A percentile compares a stretch with the other conserved stretches of the same genome.
Evolutionary conservation across 2,113 vertebrate species (phyloP).

Genomic region (Caretta caretta): DNA sequence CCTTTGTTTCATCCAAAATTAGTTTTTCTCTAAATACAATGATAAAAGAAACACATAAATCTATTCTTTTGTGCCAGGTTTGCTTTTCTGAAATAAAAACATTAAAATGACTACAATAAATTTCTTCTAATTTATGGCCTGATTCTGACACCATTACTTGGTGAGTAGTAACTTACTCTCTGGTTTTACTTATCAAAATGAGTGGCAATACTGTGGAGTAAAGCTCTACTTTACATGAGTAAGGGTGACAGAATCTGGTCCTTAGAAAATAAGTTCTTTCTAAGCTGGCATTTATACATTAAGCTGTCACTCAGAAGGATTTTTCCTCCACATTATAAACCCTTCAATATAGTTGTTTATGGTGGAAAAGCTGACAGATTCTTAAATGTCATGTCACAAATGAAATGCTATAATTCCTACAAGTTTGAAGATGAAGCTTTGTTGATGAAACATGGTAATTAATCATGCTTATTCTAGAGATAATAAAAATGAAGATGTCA

Average conservation of each 20-base stretch:
- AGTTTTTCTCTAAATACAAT: neutral
- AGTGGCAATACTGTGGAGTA: neutral
- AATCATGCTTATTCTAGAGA: neutral
- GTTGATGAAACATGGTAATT: neutral
- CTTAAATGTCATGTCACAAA: slow-evolving; percentile 2
- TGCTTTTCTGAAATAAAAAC: neutral
- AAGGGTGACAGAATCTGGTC: neutral
- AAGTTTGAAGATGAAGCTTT: slow-evolving; percentile 29
- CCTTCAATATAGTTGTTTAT: slow-evolving; percentile 51
- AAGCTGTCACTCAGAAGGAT: slow-evolving; percentile 30
- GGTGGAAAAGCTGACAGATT: slow-evolving; percentile 33
- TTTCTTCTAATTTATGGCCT: neutral
- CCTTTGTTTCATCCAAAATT: neutral
- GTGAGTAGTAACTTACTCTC: neutral
- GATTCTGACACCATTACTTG: neutral
- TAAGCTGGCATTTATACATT: neutral
- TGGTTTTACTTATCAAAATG: neutral
- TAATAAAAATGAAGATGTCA: slow-evolving; percentile 36
- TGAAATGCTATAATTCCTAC: slow-evolving; percentile 23
- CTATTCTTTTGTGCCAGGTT: neutral
- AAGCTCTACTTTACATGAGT: neutral
- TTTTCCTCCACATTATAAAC: slow-evolving; percentile 62
- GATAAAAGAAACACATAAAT: rapidly evolving
- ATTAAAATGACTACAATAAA: neutral
- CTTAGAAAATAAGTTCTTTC: slow-evolving; percentile 26